These are phyloP conservation scores for Cheilinus undulatus DNA, from an alignment of 2,113 vertebrate species.

Conservation along the genomic window DNA sequence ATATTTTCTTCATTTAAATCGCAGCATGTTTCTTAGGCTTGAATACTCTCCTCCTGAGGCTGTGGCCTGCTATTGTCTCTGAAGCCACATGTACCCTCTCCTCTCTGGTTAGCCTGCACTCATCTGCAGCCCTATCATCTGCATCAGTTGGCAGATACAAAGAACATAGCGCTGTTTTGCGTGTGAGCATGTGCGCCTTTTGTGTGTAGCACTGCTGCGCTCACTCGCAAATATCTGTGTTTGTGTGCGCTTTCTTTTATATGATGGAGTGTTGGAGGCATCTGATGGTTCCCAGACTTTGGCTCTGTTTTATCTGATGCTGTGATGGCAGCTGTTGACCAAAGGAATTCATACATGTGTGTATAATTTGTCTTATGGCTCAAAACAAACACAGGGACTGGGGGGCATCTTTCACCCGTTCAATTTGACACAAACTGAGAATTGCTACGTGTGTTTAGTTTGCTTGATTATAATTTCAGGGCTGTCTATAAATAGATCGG, in stretches of 20 bases:
- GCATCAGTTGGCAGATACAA: conserved; percentile 82
- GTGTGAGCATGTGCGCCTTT: conserved; percentile 68
- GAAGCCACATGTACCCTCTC: conserved; percentile 50
- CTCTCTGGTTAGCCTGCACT: conserved; percentile 62
- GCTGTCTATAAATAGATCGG: conserved; percentile 8
- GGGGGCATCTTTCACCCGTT: conserved; percentile 63
- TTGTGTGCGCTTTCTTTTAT: conserved; percentile 28
- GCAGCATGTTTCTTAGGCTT: conserved; percentile 30
- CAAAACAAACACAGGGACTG: conserved; percentile 73
- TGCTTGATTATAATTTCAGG: conserved; percentile 44
- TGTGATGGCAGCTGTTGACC: conserved; percentile 81
- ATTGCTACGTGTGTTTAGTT: conserved; percentile 18
- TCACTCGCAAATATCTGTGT: conserved; percentile 12
- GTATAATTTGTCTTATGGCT: conserved; percentile 80
- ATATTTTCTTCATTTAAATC: conserved; percentile 27
- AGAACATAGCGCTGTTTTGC: conserved; percentile 66
- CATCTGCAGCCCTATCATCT: conserved; percentile 78
- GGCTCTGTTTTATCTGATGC: conserved; percentile 80
- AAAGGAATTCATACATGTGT: conserved; percentile 81
- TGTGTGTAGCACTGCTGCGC: conserved; percentile 51
- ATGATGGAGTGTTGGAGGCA: conserved; percentile 74
- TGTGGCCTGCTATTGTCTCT: conserved; percentile 56
- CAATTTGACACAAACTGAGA: conserved; percentile 62
- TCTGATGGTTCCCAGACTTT: conserved; percentile 80
- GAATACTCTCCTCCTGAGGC: conserved; percentile 31